Evolutionary conservation across 2,113 vertebrate species (phyloP).

Genomic region (Phalacrocorax carbo): DNA sequence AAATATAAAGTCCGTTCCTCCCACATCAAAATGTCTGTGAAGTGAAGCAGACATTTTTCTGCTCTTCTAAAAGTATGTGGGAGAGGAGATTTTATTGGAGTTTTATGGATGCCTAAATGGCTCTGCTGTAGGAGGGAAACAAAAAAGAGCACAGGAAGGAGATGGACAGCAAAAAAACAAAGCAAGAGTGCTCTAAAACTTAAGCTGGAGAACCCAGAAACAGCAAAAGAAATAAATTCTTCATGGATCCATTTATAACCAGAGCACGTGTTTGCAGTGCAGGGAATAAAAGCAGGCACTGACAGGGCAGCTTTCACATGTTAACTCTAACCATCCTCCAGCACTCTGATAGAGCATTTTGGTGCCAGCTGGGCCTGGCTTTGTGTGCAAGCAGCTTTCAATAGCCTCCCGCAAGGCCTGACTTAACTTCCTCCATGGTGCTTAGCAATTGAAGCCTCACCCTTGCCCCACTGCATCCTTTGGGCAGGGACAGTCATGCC

Average conservation of each 20-base stretch:
- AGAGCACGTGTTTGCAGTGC: slow-evolving; percentile 14
- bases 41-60: slow-evolving; percentile 37
- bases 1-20: not conserved
- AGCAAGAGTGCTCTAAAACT: not conserved
- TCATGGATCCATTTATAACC: slow-evolving; percentile 29
- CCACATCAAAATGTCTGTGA: not conserved
- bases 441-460: not conserved
- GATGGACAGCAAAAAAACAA: slow-evolving; percentile 50
- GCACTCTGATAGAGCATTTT: not conserved
- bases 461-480: not conserved
- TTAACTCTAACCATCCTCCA: not conserved
- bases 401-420: not conserved
- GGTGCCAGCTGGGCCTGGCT: not conserved
- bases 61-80: slow-evolving; percentile 23
- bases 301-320: not conserved
- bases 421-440: not conserved
- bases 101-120: slow-evolving; percentile 65
- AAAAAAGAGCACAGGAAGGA: slow-evolving; percentile 42
- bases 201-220: slow-evolving; percentile 19
- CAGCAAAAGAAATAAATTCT: slow-evolving; percentile 46
- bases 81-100: slow-evolving; percentile 55
- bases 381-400: not conserved
- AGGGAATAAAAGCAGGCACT: not conserved
- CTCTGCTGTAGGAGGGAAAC: slow-evolving; percentile 32
- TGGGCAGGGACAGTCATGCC: not conserved